Conservation (phyloP, 2,888 invertebrate genomes). For the Alentia gelatinosa region DNA sequence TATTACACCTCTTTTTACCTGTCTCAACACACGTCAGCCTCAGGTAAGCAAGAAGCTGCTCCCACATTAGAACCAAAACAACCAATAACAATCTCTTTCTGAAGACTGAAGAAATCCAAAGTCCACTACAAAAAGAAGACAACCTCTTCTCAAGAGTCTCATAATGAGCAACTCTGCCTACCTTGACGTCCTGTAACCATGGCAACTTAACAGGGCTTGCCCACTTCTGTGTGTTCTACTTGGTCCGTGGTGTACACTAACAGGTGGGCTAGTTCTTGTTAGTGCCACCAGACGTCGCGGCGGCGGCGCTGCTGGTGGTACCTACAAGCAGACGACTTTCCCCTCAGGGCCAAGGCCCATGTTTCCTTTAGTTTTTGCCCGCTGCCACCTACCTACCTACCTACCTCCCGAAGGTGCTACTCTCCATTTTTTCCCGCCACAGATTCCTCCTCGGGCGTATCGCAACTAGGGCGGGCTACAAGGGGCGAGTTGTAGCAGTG, state of each 20-base stretch:
- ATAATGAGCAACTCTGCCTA: background rate
- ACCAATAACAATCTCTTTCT: no score
- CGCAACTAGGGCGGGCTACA: no score
- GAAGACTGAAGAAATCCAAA: no score
- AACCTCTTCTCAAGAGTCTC: background rate
- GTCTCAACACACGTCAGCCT: background rate
- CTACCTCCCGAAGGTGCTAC: background rate
- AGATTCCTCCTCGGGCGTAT: no score
- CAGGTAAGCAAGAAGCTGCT: background rate
- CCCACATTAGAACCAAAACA: no score
- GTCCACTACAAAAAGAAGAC: no score
- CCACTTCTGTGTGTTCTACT: background rate
- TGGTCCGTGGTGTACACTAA: background rate
- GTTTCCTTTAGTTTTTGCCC: background rate
- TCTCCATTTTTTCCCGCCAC: no score
- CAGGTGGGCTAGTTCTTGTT: background rate
- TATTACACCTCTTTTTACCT: background rate
- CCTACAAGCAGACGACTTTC: background rate
- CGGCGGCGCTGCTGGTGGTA: background rate
- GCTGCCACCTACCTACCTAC: background rate
- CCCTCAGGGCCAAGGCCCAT: no score
- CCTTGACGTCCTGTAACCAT: background rate
- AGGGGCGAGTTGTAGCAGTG: no score
- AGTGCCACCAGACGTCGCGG: background rate
- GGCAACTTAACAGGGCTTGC: background rate